Evolutionary conservation across 1,140 invertebrate species (phyloP).

Genomic region (Panagrolaimus sp.): DNA sequence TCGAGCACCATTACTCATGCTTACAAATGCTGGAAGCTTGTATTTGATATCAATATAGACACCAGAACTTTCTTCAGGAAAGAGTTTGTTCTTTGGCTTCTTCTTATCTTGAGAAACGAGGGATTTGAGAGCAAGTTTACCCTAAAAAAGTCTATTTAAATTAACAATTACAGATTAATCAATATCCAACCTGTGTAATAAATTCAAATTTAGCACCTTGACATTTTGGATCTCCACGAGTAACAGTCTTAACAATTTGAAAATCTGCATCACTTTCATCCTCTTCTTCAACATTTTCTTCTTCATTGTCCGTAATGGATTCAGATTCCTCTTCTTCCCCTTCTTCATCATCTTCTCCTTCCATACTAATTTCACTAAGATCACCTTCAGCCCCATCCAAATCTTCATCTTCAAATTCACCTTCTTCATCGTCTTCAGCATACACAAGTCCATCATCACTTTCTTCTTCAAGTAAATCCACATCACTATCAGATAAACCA

Average conservation of each 20-base stretch:
- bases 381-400: no score
- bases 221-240: no score
- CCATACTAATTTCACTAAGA: no score
- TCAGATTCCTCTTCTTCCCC: not conserved
- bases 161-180: not conserved
- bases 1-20: constrained; percentile 7
- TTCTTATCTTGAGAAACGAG: constrained; percentile 19
- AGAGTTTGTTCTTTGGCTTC: constrained; percentile 30
- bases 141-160: constrained; percentile 21
- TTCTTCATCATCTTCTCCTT: no score
- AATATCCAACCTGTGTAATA: constrained; percentile 70
- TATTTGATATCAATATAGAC: constrained; percentile 30
- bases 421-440: not conserved
- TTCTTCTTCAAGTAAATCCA: constrained; percentile 1
- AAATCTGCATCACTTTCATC: not conserved
- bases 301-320: not conserved
- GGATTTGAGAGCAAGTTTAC: constrained; percentile 14
- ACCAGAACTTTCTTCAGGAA: constrained; percentile 24
- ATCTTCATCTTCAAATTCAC: no score
- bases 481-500: not conserved
- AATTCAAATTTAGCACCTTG: constrained; percentile 72
- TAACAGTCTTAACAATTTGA: no score
- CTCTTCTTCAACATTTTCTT: not conserved
- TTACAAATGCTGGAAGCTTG: constrained; percentile 19
- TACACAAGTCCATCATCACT: constrained; percentile 4